Evolutionary conservation across 2,888 invertebrate genomes (phyloP), one percentile per base, ranked within the genome.

Genomic region (Epinotia nisella): DNA sequence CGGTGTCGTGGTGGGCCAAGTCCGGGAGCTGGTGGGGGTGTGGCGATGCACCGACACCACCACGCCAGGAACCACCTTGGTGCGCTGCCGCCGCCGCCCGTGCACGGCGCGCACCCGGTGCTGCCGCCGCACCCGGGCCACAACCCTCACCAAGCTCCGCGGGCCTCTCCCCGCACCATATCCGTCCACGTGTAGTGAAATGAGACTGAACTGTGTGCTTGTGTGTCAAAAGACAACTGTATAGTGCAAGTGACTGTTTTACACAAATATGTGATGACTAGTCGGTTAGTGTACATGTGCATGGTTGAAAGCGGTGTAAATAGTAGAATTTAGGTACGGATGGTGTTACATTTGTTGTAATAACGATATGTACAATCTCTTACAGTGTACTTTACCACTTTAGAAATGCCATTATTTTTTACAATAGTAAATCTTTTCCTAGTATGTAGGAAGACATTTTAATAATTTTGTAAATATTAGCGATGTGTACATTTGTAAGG

Each of bases 131-230:
- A 91, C 87, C 94, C 93, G 24, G 86, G 90, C 19, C 92, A 91
- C 78, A 81, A 83, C 17, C 85, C 86, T 74, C 93, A 92, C 75
- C 92, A 91, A 87, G 92, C 94, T 82, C 94, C 94, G 69, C 93
- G 94, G 74, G 94, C 94, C 78, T 94, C 95, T 60, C 94, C 95
- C 60, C 94, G 96, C 79, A 96, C 96, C 68, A 96, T 96, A 84
- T 96, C 97, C 88, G 97, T 97, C 88, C 97, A 97, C 92, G 97
- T 97, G 88, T 96, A 92, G 94, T 86, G 84, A 80, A 76, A 70
- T 78, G 76, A 78, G 77, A 72, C 74, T 69, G 77, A 82, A 84
- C 87, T 82, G 80, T 35, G 84, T 88, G 83, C 83, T 80, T 70
- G 92, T 84, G 80, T 70, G 21, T 71, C 21, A 60, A 60, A 71